Base-by-base conservation (phyloP, 1,140 invertebrate genomes). In the Ostrea edulis region DNA sequence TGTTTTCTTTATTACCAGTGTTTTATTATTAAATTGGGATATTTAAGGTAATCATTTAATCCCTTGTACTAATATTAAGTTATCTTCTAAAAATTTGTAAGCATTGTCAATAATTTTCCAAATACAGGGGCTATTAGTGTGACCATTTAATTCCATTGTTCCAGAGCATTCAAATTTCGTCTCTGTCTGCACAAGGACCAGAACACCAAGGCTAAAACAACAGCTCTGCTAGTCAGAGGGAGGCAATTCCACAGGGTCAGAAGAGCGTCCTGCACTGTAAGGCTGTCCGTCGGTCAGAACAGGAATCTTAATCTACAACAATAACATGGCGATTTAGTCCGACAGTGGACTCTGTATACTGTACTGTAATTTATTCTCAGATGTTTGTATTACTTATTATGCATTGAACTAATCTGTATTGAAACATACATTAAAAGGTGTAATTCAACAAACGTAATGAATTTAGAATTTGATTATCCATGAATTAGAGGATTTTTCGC, bases 11-110 rank as follows among this genome's bases (percentile, higher is more conserved):
- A 77, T 77, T 77, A 77, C 68, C 68, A 8, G 29, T 77, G 68
- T 77, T 77, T 77, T 77, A 77, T 77, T 77, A 77, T 77, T 77
- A 77, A 77, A 77, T 77, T 77, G 68, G 25, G 25, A 77, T 77
- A 77, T 77, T 77, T 77, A 77, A 77, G 68, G 68, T 77, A 77
- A 77, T 77, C 68, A 29, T 77, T 12, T 77, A 77, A 77, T 77
- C 68, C 68, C 68, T 77, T 77, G 8, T 29, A 77, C 68, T 29
- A 77, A 77, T 77, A 77, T 77, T 77, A 77, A 77, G 68, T 77
- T 77, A 77, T 77, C 68, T 77, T 77, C 68, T 77, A 77, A 77
- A 77, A 77, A 29, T 77, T 77, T 29, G 68, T 77, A 77, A 77
- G 68, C 68, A 77, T 77, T 77, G 68, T 77, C 68, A 25, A 77